These are phyloP conservation scores for Drosophila antonietae DNA, from an alignment of 2,888 invertebrate genomes.

Conservation along the genomic window DNA sequence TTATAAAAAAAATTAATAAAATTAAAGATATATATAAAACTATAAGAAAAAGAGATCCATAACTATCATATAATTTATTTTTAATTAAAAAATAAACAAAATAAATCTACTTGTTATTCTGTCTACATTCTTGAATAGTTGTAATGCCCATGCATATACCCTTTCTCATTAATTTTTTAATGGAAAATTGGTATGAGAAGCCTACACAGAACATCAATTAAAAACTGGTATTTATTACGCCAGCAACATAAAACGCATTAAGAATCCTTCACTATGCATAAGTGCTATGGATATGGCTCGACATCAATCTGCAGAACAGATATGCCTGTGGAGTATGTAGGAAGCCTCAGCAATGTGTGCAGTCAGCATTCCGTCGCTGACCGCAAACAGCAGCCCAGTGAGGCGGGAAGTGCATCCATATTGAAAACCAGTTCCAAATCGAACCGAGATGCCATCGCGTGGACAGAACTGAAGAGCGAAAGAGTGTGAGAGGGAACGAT, in stretches of 20 bases:
- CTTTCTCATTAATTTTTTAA: neutral
- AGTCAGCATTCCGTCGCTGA: slow-evolving; percentile 50
- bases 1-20: neutral
- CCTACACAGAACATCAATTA: slow-evolving; percentile 48
- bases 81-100: too few relatives aligned
- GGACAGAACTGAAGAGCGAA: neutral
- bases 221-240: slow-evolving; percentile 57
- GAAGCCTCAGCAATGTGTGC: slow-evolving; percentile 60
- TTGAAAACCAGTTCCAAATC: slow-evolving; percentile 58
- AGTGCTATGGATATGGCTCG: slow-evolving; percentile 47
- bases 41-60: too few relatives aligned
- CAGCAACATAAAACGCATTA: slow-evolving; percentile 55
- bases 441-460: slow-evolving; percentile 34
- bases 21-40: neutral
- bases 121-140: neutral
- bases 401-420: slow-evolving; percentile 33
- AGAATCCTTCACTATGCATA: slow-evolving; percentile 53
- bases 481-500: neutral
- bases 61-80: neutral
- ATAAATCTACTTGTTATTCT: neutral
- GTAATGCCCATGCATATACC: neutral
- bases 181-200: slow-evolving; percentile 5
- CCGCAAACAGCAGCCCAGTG: slow-evolving; percentile 47
- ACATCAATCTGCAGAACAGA: slow-evolving; percentile 47
- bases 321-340: slow-evolving; percentile 22